Evolutionary conservation across 1,140 invertebrate species (phyloP).

Genomic region (Drosophila yakuba): DNA sequence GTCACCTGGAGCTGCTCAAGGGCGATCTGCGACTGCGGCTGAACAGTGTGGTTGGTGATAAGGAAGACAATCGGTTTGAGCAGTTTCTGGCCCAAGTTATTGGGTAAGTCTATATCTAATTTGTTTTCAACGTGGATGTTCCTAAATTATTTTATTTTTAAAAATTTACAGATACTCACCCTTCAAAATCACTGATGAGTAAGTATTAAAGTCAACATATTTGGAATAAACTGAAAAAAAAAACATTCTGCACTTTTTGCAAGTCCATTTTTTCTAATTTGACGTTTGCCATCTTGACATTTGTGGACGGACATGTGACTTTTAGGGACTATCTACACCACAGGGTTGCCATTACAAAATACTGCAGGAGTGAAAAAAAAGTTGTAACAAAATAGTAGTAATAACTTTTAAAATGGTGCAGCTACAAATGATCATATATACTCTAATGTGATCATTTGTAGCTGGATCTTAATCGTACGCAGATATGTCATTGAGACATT

Average conservation of each 20-base stretch:
- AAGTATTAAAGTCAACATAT: constrained; percentile 39
- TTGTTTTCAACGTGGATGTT: neutral
- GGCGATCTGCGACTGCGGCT: constrained; percentile 67
- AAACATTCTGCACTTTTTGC: no score
- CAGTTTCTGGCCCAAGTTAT: constrained; percentile 79
- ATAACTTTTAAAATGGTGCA: no score
- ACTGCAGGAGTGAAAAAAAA: neutral
- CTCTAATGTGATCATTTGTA: no score
- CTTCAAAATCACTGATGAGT: constrained; percentile 79
- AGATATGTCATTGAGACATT: no score
- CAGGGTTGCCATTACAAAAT: neutral
- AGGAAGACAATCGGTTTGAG: constrained; percentile 75
- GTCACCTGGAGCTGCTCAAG: constrained; percentile 68
- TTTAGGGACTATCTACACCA: neutral
- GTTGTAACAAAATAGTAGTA: neutral
- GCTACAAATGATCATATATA: no score
- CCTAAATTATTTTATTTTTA: neutral
- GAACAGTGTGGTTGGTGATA: constrained; percentile 71
- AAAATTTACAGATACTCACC: constrained; percentile 66
- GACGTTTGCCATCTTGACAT: neutral
- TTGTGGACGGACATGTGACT: neutral
- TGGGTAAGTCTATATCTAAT: constrained; percentile 48
- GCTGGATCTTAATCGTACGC: no score
- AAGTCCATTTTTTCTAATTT: neutral
- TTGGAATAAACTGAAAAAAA: neutral